Percentiles rank a stretch among this genome's conserved stretches.
Conservation (phyloP, 2,888 invertebrate genomes). For the Aspidapion aeneum region DNA sequence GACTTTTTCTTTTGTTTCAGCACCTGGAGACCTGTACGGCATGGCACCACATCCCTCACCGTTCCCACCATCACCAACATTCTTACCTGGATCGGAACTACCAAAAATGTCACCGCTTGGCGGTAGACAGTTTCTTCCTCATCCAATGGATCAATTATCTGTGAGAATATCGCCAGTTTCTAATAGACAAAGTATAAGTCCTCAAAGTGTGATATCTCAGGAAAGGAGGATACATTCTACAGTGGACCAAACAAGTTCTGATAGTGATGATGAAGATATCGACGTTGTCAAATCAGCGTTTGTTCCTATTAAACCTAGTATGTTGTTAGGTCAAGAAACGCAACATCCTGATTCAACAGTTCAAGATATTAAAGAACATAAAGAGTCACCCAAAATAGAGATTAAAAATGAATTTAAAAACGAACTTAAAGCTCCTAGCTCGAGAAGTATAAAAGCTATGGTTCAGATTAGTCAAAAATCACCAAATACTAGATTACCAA, state of each 20-base stretch:
- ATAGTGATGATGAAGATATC: constrained; percentile 67
- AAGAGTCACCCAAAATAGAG: constrained; percentile 38
- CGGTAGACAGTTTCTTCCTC: constrained; percentile 30
- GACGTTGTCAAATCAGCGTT: constrained; percentile 75
- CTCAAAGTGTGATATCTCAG: constrained; percentile 46
- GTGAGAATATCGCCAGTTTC: constrained; percentile 54
- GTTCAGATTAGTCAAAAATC: constrained; percentile 35
- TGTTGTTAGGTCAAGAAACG: constrained; percentile 52
- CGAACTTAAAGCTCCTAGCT: constrained; percentile 61
- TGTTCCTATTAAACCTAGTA: constrained; percentile 62
- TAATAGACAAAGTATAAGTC: constrained; percentile 55
- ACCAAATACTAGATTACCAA: constrained; percentile 56
- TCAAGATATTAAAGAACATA: too few species aligned
- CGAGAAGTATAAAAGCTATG: constrained; percentile 53
- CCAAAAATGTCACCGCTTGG: constrained; percentile 37
- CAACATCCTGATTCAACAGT: constrained; percentile 60
- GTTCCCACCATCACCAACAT: constrained; percentile 41
- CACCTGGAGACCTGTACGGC: constrained; percentile 32
- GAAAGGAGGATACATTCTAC: constrained; percentile 59
- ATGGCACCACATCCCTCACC: constrained; percentile 46
- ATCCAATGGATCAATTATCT: constrained; percentile 43
- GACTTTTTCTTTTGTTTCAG: constrained; percentile 27
- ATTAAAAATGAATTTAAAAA: constrained; percentile 52
- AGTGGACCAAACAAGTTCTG: constrained; percentile 58
- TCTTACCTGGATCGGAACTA: constrained; percentile 35